Base-by-base conservation (phyloP, 2,797 vertebrate species). In the Tauraco hartlaubi region DNA sequence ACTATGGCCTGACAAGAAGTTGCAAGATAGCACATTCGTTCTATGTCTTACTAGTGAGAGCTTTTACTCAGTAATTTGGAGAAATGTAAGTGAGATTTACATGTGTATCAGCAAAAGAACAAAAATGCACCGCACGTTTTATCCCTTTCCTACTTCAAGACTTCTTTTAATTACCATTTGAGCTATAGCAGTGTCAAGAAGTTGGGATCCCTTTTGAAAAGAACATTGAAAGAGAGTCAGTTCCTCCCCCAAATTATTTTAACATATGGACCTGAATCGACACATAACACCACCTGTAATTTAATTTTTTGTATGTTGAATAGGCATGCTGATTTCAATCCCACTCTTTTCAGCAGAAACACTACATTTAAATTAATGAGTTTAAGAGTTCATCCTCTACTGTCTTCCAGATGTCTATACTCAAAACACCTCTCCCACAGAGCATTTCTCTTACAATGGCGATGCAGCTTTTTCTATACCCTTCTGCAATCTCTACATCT, bases 171-270 rank as follows among this genome's bases (percentile, higher is more conserved):
- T 95, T 95, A 90, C n/a, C 44, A 56, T 95, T 81, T 90, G 73
- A 95, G 72, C 64, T 94, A 68, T 39, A 94, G 73, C 37, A 75
- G 31, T 90, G 90, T 92, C 95, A 94, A 63, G 87, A 92, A 91
- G 63, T 77, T 94, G 41, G 84, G 78, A 94, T 91, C 66, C 17
- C 76, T 91, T 95, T 93, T 90, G 46, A 92, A 94, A 96, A 75
- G 95, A 92, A 33, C 76, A 72, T 15, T 91, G 64, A 88, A 93
- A 81, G 49, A 64, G 75, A 79, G 16, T 39, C 55, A 25, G 94
- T 72, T 88, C 96, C 94, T 97, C 92, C 95, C 76, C 66, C 79
- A 85, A 21, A 95, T 91, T 96, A 88, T 90, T 96, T 92, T 66
- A 94, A 93, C 28, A 0, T 72, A 90, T 81, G 48, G 90, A 84